Evolutionary conservation across 2,113 vertebrate species (phyloP), one percentile per base, ranked within the genome.

Genomic region (Hemichromis elongatus): DNA sequence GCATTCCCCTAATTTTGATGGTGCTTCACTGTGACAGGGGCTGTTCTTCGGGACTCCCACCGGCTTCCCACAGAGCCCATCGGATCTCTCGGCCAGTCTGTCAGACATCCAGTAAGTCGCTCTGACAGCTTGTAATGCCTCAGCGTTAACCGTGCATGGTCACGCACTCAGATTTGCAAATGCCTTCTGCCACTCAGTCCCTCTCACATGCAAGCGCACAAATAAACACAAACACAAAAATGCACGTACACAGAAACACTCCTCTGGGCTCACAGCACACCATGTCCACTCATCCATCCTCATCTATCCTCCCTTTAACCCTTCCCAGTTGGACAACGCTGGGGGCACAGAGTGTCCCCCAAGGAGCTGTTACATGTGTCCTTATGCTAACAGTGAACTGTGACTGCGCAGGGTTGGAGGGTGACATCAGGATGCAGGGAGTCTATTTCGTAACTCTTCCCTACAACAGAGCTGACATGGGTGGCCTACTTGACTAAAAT

Each of bases 61-160:
- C 9, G 86, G 86, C 86, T 75, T 68, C 89, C 84, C 55, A 52
- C 73, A 35, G 80, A 68, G 80, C 18, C 57, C 5, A 21, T 73
- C 18, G 81, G 24, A 75, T 79, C 84, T 81, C 61, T 63, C 2
- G 6, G 83, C 50, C 73, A 53, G 28, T 81, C 84, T 86, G 87
- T 86, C 77, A 87, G 70, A 82, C 18, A 1, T 53, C 77, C 82
- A 70, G 28, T 78, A 50, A 89, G 28, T 50, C 0, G 28, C 78
- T 87, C 77, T 73, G 86, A 85, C 81, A 86, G 82, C 79, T 83
- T 33, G 35, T 84, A 82, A 86, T 70, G 83, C 78, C 84, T 82
- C 55, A 10, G 83, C 79, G 52, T 83, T 45, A 6, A 21, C 66
- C 82, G 35, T 54, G 81, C 85, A 55, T 37, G 63, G 42, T 53